phyloP scores from a whole-genome alignment of 2,113 vertebrate species.

The Etia nguti region DNA sequence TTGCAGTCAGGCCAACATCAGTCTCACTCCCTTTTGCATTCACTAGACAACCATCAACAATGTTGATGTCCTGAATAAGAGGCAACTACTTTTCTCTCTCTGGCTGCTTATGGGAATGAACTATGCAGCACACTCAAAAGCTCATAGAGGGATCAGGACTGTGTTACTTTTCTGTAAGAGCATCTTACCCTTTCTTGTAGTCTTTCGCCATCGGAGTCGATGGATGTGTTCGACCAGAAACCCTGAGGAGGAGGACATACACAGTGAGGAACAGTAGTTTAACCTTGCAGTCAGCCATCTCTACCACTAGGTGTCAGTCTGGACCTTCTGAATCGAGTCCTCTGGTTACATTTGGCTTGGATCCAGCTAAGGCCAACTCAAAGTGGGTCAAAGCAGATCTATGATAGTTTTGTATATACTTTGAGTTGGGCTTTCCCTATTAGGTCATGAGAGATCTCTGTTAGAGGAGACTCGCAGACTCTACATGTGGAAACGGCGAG shows the following conservation, averaged over 20 bases:
- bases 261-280: background rate
- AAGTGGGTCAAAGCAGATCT: conserved; percentile 68
- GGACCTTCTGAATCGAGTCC: background rate
- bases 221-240: conserved; percentile 50
- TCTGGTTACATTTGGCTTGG: conserved; percentile 13
- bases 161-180: background rate
- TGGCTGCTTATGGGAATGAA: background rate
- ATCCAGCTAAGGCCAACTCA: conserved; percentile 29
- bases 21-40: background rate
- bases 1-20: background rate
- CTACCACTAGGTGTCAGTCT: conserved; percentile 61
- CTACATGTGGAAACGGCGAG: conserved; percentile 21
- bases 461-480: conserved; percentile 30
- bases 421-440: conserved; percentile 58
- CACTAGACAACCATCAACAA: background rate
- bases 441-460: conserved; percentile 53
- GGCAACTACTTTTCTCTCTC: background rate
- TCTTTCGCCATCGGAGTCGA: conserved; percentile 70
- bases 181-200: conserved; percentile 70
- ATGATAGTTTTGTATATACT: conserved; percentile 60
- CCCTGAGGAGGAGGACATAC: conserved; percentile 47
- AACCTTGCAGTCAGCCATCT: background rate
- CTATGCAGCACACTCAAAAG: background rate
- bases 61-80: background rate
- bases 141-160: background rate